These are phyloP conservation scores for Boloria euphrosyne DNA, from an alignment of 2,888 invertebrate species.

Conservation along the genomic window DNA sequence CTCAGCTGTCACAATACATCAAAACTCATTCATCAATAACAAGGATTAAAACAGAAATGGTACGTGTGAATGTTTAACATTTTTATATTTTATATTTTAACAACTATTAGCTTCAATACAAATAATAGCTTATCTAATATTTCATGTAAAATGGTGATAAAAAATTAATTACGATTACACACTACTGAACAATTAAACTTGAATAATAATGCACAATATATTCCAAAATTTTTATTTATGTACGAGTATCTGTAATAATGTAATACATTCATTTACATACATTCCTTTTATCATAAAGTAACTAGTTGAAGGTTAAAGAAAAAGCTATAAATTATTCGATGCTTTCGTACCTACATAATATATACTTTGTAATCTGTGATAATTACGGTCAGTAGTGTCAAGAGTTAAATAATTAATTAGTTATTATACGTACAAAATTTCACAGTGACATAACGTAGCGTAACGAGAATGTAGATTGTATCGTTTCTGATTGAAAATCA, in stretches of 20 bases:
- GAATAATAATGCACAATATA: too few relatives aligned
- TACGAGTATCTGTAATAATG: too few relatives aligned
- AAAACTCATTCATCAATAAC: constrained; percentile 31
- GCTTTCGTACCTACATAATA: too few relatives aligned
- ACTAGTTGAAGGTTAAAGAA: too few relatives aligned
- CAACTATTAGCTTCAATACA: too few relatives aligned
- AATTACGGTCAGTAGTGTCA: constrained; percentile 32
- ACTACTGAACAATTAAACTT: too few relatives aligned
- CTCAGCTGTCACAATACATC: constrained; percentile 42
- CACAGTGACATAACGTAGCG: constrained; percentile 33
- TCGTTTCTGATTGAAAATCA: constrained; percentile 58
- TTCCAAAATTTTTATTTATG: too few relatives aligned
- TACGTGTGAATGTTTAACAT: neutral
- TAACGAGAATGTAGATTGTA: constrained; percentile 29
- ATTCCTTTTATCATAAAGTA: neutral
- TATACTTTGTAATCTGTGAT: constrained; percentile 1
- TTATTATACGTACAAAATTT: constrained; percentile 27
- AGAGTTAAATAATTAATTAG: constrained; percentile 33
- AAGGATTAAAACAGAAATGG: constrained; percentile 8
- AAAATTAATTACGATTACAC: too few relatives aligned
- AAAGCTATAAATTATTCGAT: too few relatives aligned
- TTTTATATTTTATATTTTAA: neutral
- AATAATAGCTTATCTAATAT: too few relatives aligned
- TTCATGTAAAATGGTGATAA: too few relatives aligned
- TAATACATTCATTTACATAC: neutral